phyloP scores from a whole-genome alignment of 1,140 invertebrate genomes.

The Tetranychus urticae region DNA sequence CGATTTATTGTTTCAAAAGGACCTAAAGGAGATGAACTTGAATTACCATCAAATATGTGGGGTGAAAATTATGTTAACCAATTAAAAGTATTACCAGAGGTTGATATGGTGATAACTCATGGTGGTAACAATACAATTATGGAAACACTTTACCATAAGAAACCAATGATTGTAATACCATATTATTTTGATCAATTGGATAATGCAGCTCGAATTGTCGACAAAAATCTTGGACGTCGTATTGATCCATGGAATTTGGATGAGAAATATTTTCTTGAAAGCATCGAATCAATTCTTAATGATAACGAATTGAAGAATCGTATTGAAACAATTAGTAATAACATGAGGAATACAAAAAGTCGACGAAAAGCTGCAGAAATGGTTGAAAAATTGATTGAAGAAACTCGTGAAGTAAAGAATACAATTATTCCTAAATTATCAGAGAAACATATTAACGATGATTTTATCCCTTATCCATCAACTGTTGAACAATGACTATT shows the following conservation, averaged over 20 bases:
- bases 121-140: conserved; percentile 2
- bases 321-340: too few species aligned
- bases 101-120: conserved; percentile 2
- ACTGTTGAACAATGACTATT: too few species aligned
- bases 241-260: not conserved
- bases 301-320: not conserved
- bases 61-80: not conserved
- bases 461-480: too few species aligned
- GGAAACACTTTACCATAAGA: not conserved
- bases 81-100: not conserved
- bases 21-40: not conserved
- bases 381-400: too few species aligned
- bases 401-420: too few species aligned
- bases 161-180: not conserved
- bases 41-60: not conserved
- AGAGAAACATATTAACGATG: too few species aligned
- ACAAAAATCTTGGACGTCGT: not conserved
- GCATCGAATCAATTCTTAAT: not conserved
- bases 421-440: too few species aligned
- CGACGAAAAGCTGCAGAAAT: too few species aligned
- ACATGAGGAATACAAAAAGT: too few species aligned
- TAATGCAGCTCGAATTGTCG: not conserved
- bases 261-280: not conserved
- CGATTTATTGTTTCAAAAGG: conserved; percentile 1
- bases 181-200: conserved; percentile 2